A percentile compares a stretch with the other conserved stretches of the same genome.
Evolutionary conservation across 2,888 invertebrate species (phyloP).

Genomic region (Netelia melanura): DNA sequence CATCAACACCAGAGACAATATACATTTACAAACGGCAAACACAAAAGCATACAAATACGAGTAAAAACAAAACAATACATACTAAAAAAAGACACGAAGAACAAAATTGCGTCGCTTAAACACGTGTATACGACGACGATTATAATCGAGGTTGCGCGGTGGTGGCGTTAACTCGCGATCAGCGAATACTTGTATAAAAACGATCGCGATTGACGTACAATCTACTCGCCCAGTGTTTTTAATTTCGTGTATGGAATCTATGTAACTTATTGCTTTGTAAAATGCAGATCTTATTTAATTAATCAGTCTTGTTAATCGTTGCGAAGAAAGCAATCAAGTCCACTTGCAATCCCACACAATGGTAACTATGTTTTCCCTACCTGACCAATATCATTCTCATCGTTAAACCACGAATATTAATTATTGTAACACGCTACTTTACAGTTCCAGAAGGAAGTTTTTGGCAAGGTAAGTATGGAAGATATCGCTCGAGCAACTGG

Average conservation of each 20-base stretch:
- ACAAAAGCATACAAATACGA: constrained; percentile 6
- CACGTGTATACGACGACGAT: constrained; percentile 63
- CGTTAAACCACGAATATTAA: no score
- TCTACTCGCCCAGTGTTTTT: constrained; percentile 66
- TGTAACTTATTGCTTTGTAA: constrained; percentile 85
- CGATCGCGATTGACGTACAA: constrained; percentile 26
- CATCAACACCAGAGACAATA: constrained; percentile 49
- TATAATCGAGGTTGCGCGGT: constrained; percentile 49
- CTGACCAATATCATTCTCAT: neutral
- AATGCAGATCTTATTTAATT: constrained; percentile 85
- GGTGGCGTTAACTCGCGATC: constrained; percentile 41
- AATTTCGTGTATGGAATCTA: constrained; percentile 76
- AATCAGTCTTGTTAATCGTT: constrained; percentile 66
- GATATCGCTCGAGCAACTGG: neutral
- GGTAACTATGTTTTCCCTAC: neutral
- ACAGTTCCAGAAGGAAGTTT: neutral
- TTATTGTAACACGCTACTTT: no score
- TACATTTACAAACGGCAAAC: constrained; percentile 31
- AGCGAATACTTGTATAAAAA: constrained; percentile 75
- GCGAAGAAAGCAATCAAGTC: neutral
- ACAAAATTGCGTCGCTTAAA: constrained; percentile 62
- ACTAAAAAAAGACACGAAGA: constrained; percentile 28
- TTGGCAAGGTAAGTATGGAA: neutral
- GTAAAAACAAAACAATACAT: constrained; percentile 12
- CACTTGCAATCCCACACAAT: neutral